Percentiles rank a stretch among this genome's conserved stretches.
phyloP scores from a whole-genome alignment of 2,797 vertebrate genomes.

The Vireo griseus region DNA sequence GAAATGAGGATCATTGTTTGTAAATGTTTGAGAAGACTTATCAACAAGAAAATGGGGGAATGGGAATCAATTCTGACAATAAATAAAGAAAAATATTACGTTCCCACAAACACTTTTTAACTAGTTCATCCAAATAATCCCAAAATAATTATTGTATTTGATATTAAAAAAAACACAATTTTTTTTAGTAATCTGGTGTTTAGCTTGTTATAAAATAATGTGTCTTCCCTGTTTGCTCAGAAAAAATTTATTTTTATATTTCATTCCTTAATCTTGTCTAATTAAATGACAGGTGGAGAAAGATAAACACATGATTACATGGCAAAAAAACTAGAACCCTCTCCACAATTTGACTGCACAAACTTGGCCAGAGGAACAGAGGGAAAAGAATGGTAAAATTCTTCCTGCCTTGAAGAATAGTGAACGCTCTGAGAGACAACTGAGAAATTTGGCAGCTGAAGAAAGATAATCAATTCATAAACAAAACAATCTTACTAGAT shows the following conservation, averaged over 20 bases:
- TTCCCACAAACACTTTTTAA: background rate
- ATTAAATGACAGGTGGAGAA: background rate
- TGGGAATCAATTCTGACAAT: background rate
- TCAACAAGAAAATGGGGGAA: background rate
- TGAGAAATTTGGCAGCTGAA: background rate
- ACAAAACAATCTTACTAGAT: background rate
- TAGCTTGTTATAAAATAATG: background rate
- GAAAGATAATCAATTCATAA: background rate
- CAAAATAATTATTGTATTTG: background rate
- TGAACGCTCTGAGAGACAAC: background rate
- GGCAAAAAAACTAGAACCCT: background rate
- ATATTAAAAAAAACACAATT: background rate
- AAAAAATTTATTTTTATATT: background rate
- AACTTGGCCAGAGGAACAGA: background rate
- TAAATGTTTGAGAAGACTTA: background rate
- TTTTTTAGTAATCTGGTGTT: background rate
- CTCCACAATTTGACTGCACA: background rate
- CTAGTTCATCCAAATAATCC: background rate
- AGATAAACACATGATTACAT: background rate
- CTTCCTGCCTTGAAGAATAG: background rate
- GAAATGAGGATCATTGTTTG: background rate
- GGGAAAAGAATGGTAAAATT: background rate
- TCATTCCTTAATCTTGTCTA: background rate
- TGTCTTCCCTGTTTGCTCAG: background rate
- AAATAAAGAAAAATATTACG: background rate